Conservation (phyloP, 92 coral and sea anemone species). For the Actinostola sp. region DNA sequence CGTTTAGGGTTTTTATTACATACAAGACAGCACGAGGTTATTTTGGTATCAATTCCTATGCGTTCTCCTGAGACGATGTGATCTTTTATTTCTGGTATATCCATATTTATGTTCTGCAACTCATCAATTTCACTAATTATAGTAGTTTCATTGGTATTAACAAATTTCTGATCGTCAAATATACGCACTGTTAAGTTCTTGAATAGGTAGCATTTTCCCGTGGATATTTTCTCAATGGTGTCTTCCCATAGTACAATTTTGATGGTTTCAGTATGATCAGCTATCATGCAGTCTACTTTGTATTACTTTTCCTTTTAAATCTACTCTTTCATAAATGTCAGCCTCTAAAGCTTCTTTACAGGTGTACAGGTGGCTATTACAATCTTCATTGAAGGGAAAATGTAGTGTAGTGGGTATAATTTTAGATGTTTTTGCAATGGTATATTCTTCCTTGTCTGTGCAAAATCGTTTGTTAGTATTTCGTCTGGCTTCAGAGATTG, state of each 20-base stretch:
- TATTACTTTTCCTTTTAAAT: conserved; percentile 29
- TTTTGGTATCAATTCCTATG: conserved; percentile 27
- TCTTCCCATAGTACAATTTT: conserved; percentile 41
- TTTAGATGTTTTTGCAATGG: too few species aligned
- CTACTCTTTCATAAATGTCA: conserved; percentile 23
- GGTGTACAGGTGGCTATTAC: conserved; percentile 14
- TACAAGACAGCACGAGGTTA: neutral
- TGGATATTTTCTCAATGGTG: conserved; percentile 16
- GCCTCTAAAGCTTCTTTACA: conserved; percentile 15
- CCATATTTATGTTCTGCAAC: conserved; percentile 14
- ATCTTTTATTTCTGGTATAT: conserved; percentile 37
- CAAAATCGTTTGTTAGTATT: too few species aligned
- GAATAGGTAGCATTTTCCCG: conserved; percentile 30
- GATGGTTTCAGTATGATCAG: conserved; percentile 29
- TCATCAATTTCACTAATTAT: conserved; percentile 39
- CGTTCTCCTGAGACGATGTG: conserved; percentile 34
- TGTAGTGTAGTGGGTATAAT: too few species aligned
- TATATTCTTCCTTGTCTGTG: too few species aligned
- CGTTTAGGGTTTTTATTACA: too few species aligned
- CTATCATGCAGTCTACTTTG: conserved; percentile 8
- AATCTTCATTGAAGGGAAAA: too few species aligned
- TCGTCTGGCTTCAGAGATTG: conserved; percentile 11
- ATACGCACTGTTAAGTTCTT: conserved; percentile 14
- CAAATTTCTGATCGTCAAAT: conserved; percentile 34
- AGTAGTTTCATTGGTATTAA: conserved; percentile 36